Conservation (phyloP, 2,888 invertebrate species). For the Drosophila algonquin region DNA sequence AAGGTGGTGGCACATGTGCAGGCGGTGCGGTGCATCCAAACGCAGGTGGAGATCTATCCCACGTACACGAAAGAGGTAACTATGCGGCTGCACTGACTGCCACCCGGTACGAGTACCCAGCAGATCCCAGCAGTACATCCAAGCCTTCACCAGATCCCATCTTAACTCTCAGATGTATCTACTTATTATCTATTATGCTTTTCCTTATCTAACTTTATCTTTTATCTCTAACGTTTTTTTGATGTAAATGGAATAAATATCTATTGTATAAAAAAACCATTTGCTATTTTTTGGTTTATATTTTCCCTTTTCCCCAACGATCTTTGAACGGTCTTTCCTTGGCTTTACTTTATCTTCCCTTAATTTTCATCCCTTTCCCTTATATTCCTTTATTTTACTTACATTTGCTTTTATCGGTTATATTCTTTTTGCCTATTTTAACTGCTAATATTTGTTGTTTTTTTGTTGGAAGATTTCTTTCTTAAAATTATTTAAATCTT, state of each 20-base stretch:
- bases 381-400: background rate
- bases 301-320: slow-evolving; percentile 6
- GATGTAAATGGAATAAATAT: slow-evolving; percentile 65
- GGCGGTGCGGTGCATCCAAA: slow-evolving; percentile 81
- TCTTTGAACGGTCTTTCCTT: background rate
- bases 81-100: slow-evolving; percentile 78
- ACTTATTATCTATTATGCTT: slow-evolving; percentile 35
- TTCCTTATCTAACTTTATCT: slow-evolving; percentile 61
- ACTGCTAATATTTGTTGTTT: background rate
- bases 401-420: background rate
- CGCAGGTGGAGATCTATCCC: slow-evolving; percentile 83
- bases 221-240: slow-evolving; percentile 18
- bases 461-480: background rate
- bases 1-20: slow-evolving; percentile 80
- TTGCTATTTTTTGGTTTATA: slow-evolving; percentile 30
- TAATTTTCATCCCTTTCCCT: background rate
- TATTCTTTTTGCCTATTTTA: no score
- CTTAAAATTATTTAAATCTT: no score
- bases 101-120: slow-evolving; percentile 7
- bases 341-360: background rate
- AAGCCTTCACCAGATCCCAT: slow-evolving; percentile 15
- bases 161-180: slow-evolving; percentile 44
- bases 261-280: slow-evolving; percentile 39
- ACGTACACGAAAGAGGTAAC: slow-evolving; percentile 84
- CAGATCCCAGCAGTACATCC: slow-evolving; percentile 20